A percentile compares a stretch with the other conserved stretches of the same genome.
Evolutionary conservation across 1,140 invertebrate species (phyloP).

Genomic region (Proctacanthus coquilletti): DNA sequence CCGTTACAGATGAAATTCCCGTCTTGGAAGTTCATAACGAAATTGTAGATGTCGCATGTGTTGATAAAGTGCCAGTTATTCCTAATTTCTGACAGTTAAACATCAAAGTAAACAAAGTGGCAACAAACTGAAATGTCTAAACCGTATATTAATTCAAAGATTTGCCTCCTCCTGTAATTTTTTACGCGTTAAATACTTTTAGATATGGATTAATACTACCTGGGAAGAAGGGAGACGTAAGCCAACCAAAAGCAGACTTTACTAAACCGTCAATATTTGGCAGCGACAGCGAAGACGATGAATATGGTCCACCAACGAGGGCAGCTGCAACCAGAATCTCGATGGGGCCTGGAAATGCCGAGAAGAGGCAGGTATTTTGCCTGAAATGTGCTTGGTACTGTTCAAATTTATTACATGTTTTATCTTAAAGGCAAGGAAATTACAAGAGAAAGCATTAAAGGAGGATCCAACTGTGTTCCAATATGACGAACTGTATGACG

Average conservation of each 20-base stretch:
- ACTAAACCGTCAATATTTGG: conserved; percentile 30
- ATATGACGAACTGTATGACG: conserved; percentile 90
- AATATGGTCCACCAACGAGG: conserved; percentile 17
- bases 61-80: too few species aligned
- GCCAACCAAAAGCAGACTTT: conserved; percentile 1
- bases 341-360: conserved; percentile 15
- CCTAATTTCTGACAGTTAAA: too few species aligned
- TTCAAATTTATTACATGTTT: conserved; percentile 1
- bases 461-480: conserved; percentile 87
- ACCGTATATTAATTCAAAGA: too few species aligned
- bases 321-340: conserved; percentile 14
- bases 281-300: conserved; percentile 29
- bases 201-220: conserved; percentile 26
- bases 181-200: conserved; percentile 4
- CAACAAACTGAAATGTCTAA: too few species aligned
- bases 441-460: conserved; percentile 57
- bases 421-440: conserved; percentile 36
- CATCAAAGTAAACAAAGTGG: too few species aligned
- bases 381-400: neutral
- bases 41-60: too few species aligned
- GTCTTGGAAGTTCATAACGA: too few species aligned
- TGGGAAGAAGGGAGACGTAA: conserved; percentile 17
- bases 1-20: too few species aligned
- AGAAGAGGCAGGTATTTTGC: conserved; percentile 1
- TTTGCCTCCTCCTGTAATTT: too few species aligned